These are phyloP conservation scores for Macrosoma leucophasiata DNA, from an alignment of 2,888 invertebrate genomes.

Conservation along the genomic window DNA sequence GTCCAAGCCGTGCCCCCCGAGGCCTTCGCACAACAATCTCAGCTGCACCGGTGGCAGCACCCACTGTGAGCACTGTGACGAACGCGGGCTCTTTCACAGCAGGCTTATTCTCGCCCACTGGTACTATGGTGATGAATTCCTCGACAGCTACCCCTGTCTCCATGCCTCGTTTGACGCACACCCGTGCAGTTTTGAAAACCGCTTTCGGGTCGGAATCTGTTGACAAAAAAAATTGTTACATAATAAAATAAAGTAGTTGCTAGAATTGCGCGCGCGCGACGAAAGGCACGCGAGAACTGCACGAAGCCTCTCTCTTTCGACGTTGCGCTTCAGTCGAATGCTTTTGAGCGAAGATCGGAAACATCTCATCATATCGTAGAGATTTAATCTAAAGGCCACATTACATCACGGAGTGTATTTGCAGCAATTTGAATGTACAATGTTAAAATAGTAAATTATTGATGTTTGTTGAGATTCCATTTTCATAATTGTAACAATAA, in stretches of 20 bases:
- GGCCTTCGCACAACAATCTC: constrained; percentile 88
- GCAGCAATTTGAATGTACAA: no score
- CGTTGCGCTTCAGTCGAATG: constrained; percentile 49
- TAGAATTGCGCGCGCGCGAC: constrained; percentile 38
- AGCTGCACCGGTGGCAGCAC: constrained; percentile 75
- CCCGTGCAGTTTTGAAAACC: constrained; percentile 39
- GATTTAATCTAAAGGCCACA: no score
- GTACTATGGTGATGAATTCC: constrained; percentile 77
- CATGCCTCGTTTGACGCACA: constrained; percentile 60
- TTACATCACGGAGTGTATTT: no score
- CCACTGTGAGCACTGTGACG: constrained; percentile 78
- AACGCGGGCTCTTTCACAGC: constrained; percentile 56
- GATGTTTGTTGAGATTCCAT: no score
- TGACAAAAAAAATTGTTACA: constrained; percentile 55
- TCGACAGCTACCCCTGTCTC: constrained; percentile 63
- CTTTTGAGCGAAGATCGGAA: constrained; percentile 42
- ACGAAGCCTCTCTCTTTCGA: constrained; percentile 63
- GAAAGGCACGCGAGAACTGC: constrained; percentile 47
- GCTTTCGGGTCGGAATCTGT: constrained; percentile 55
- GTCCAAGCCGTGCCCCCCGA: constrained; percentile 92
- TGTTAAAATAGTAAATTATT: no score
- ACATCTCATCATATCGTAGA: constrained; percentile 17
- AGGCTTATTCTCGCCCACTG: constrained; percentile 69
- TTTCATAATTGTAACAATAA: no score
- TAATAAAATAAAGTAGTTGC: constrained; percentile 52